Evolutionary conservation across 2,888 invertebrate genomes (phyloP), one percentile per base, ranked within the genome.

Genomic region (Brenthis hecate): DNA sequence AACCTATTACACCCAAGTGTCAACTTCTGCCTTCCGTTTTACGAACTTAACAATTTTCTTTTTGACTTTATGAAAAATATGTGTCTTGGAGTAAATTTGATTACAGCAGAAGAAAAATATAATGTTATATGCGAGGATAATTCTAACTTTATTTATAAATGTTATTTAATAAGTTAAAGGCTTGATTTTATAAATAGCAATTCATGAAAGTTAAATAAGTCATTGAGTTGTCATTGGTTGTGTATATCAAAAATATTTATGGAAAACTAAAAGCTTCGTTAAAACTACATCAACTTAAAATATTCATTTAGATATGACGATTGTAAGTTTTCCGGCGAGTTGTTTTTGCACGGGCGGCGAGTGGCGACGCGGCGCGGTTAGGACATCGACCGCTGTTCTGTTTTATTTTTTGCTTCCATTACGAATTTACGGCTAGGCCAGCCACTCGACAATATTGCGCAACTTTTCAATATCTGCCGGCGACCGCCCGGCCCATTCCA

Each of bases 381-480:
- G 80, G 83, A 78, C 83, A 78, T 78, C 81, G 79, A 78, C 82
- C 81, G 80, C 76, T 72, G 80, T 71, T 76, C 84, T 81, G 85
- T 87, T 91, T 89, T 88, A 87, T 90, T 91, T 91, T 92, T 92
- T 92, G 89, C 85, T 79, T 81, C 90, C 91, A 91, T 91, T 92
- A 91, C 91, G 87, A 91, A 91, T 92, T 91, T 92, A 92, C 90
- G 89, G 86, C 79, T 81, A 79, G 85, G 81, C 85, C 84, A 85
- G 82, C 87, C 85, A 89, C 90, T 90, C 88, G 89, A 89, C 91
- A 91, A 90, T 92, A 92, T 92, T 91, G 91, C 89, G 86, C 87
- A 89, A 92, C 89, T 92, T 92, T 92, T 92, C 92, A 92, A 92
- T 92, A 92, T 91, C 91, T 87, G 85, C 86, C 83, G 83, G 81